Base-by-base conservation (phyloP, 1,140 invertebrate genomes). In the Drosophila pruinosa region DNA sequence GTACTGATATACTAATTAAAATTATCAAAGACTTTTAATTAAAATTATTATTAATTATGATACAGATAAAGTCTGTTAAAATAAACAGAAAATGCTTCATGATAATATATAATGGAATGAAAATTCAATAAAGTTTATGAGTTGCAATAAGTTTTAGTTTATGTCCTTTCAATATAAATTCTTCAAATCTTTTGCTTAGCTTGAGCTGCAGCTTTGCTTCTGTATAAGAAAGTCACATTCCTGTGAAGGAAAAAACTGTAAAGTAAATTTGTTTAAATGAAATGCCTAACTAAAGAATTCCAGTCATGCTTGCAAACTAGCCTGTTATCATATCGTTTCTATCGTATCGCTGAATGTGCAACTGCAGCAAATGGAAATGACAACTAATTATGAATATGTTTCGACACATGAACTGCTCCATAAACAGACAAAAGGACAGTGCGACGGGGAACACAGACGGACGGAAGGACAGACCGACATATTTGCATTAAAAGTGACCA, bases 331-430 rank as follows among this genome's bases (percentile, higher is more conserved):
- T 34, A 34, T 14, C 22, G 43, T 47, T 24, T 26, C 21, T 41
- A 41, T 41, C 39, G 17, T 17, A 41, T 10, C 38, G 38, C 15
- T 41, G 22, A 24, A 47, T 47, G 4, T 67, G 62, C 50, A 50
- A 36, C 36, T 65, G 59, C 19, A 36, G 65, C 50, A 74, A 69
- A 73, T 52, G 56, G 36, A 61, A 75, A 75, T 63, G 61, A 57
- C 70, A 78, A 78, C 78, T 88, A 82, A 88, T 88, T 88, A 88
- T 88, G 83, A 88, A 88, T 88, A 88, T 88, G 75, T 82, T 82
- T 72, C 82, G 71, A 64, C 74, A 88, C 78, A 88, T 79, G 58
- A 65, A 78, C 70, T 63, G 75, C 24, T 64, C 4, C 17, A 72
- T 52, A 48, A 34, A 48, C 21, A 52, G 45, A 56, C 24, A 24